Conservation (phyloP, 2,797 vertebrate genomes). For the Cynodonichthys magdalenae region DNA sequence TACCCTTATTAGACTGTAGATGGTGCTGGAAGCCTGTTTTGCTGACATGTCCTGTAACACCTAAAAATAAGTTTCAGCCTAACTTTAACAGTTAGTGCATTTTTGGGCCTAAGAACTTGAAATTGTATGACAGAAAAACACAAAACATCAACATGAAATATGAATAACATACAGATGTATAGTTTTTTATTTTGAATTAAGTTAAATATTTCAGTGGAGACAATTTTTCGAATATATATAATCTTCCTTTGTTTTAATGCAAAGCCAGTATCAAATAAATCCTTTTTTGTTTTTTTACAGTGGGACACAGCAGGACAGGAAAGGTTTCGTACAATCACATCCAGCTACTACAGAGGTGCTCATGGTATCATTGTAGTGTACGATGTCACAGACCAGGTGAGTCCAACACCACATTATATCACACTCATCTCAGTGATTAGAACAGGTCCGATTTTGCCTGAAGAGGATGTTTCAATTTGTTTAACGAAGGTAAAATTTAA, state of each 20-base stretch:
- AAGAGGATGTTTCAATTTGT: no score
- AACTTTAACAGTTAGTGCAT: no score
- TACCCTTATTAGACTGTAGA: background rate
- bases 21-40: background rate
- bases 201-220: no score
- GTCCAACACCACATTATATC: conserved; percentile 5
- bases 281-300: conserved; percentile 66
- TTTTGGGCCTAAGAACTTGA: background rate
- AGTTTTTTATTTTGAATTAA: no score
- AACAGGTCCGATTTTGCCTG: background rate
- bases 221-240: background rate
- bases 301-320: conserved; percentile 99
- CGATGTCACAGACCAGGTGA: conserved; percentile 97
- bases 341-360: conserved; percentile 98
- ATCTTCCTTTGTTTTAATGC: no score
- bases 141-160: background rate
- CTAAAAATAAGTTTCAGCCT: no score
- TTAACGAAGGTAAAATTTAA: no score
- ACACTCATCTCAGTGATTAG: background rate
- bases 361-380: conserved; percentile 99
- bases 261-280: background rate
- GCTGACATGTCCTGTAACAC: no score
- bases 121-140: background rate
- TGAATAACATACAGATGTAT: no score
- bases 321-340: conserved; percentile 97